Evolutionary conservation across 2,888 invertebrate genomes (phyloP), one percentile per base, ranked within the genome.

Genomic region (Aethes cnicana): DNA sequence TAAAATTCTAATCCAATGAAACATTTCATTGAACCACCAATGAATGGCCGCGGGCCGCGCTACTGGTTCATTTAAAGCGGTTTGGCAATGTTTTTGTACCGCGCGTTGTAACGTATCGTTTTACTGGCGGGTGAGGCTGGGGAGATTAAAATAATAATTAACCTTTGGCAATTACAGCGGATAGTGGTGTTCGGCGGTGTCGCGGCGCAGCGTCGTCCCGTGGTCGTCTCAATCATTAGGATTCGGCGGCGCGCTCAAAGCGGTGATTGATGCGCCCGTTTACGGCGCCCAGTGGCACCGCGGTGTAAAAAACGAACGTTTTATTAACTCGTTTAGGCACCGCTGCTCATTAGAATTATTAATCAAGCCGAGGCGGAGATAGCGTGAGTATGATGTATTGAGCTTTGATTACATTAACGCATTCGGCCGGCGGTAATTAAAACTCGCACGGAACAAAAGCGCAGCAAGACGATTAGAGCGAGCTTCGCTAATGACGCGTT

Each of bases 241-340:
- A 73, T 74, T 71, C 79, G 87, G 83, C 88, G 88, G 87, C 80
- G 69, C 62, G 57, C 77, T 74, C 87, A 88, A 89, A 87, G 86
- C 77, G 62, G 79, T 89, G 88, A 89, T 88, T 86, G 88, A 89
- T 88, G 89, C 77, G 72, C 77, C 73, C 88, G 88, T 88, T 89
- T 88, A 87, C 87, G 73, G 79, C 78, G 71, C 83, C 73, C 84
- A 77, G 86, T 84, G 84, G 83, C 87, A 85, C 75, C 61, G 66
- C 60, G 66, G 62, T 61, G 76, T 79, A 84, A 86, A 88, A 89
- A 89, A 87, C 77, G 74, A 75, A 80, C 75, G 77, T 81, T 86
- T 88, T 87, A 88, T 88, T 89, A 88, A 89, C 88, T 88, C 89
- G 87, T 88, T 89, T 88, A 59, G 89, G 87, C 86, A 86, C 81